Percentiles rank a stretch among this genome's conserved stretches.
Evolutionary conservation across 2,797 vertebrate species (phyloP).

Genomic region (Microchirus variegatus): DNA sequence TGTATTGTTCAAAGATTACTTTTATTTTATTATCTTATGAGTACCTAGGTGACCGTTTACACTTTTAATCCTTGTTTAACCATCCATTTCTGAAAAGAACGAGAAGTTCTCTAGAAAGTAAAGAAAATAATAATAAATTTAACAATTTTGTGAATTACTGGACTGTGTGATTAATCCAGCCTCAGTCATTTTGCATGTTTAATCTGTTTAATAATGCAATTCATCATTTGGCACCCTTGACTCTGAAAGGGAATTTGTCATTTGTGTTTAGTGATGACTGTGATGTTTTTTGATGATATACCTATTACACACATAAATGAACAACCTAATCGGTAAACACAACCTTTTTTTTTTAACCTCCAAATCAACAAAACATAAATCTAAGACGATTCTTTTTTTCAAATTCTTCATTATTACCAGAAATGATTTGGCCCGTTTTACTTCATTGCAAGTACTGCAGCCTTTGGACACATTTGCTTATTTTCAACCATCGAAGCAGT

Average conservation of each 20-base stretch:
- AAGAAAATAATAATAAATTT: conserved; percentile 38
- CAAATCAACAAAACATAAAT: no score
- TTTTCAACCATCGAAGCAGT: no score
- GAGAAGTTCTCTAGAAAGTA: conserved; percentile 22
- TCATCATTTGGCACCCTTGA: not conserved
- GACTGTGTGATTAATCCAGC: conserved; percentile 38
- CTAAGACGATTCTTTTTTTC: no score
- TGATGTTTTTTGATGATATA: not conserved
- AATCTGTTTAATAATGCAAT: not conserved
- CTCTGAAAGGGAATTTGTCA: not conserved
- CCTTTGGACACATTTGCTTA: no score
- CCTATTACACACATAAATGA: no score
- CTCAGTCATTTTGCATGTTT: not conserved
- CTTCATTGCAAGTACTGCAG: no score
- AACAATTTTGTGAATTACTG: conserved; percentile 15
- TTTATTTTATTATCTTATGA: conserved; percentile 31
- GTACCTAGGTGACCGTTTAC: conserved; percentile 24
- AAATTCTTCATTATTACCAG: no score
- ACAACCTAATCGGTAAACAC: not conserved
- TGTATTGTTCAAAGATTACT: conserved; percentile 30
- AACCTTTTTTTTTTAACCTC: no score
- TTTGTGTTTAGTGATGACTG: not conserved
- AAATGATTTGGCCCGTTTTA: no score
- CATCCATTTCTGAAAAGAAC: conserved; percentile 36
- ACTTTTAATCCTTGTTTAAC: conserved; percentile 38